Evolutionary conservation across 2,113 vertebrate genomes (phyloP).

Genomic region (Mustela nigripes): DNA sequence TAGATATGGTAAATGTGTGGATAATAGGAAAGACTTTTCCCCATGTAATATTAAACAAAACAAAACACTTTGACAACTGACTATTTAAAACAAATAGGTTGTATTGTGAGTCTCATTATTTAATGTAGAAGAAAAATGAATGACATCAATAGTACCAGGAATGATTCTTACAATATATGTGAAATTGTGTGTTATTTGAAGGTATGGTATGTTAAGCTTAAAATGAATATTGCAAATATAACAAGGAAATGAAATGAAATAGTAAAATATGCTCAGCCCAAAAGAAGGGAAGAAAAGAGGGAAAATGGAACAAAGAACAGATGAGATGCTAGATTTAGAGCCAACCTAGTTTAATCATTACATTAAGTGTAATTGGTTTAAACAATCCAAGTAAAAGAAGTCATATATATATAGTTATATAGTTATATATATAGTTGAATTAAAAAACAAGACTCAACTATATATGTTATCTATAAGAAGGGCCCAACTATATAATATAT

Average conservation of each 20-base stretch:
- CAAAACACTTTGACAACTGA: not conserved
- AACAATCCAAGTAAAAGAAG: not conserved
- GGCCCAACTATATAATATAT: not conserved
- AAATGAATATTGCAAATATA: conserved; percentile 33
- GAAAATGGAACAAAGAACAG: not conserved
- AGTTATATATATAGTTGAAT: too few relatives aligned
- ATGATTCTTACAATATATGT: not conserved
- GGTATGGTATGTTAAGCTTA: not conserved
- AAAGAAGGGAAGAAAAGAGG: not conserved
- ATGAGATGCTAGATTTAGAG: not conserved
- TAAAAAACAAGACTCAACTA: not conserved
- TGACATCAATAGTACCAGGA: not conserved
- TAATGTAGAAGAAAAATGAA: conserved; percentile 25
- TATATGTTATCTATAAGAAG: not conserved
- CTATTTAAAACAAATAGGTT: conserved; percentile 40
- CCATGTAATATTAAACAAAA: not conserved
- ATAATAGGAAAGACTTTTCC: not conserved
- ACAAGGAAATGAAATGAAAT: conserved; percentile 19
- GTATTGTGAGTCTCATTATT: not conserved
- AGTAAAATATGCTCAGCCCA: not conserved
- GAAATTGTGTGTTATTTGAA: conserved; percentile 2
- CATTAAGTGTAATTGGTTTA: not conserved
- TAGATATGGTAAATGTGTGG: not conserved
- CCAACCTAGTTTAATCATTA: not conserved
- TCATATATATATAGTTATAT: not conserved